Evolutionary conservation across 2,888 invertebrate genomes (phyloP).

Genomic region (Eilema griseolum): DNA sequence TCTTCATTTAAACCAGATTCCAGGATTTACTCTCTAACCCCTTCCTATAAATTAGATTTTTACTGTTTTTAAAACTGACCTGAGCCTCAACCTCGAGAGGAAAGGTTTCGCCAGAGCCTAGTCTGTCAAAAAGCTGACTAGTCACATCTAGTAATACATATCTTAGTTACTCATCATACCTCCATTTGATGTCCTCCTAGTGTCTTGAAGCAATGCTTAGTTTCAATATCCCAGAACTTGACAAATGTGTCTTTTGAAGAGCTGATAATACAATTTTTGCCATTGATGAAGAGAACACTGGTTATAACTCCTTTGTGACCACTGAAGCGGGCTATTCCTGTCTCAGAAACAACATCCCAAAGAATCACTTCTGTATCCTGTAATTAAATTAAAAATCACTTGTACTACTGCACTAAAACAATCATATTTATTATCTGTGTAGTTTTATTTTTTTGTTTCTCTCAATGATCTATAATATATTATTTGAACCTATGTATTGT

Average conservation of each 20-base stretch:
- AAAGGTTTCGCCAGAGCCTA: too few species aligned
- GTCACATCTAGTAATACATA: too few species aligned
- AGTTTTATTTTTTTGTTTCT: too few species aligned
- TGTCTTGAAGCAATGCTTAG: slow-evolving; percentile 98
- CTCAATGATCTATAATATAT: too few species aligned
- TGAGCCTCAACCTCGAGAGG: too few species aligned
- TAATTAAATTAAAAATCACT: not conserved
- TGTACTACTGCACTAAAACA: not conserved
- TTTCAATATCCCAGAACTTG: slow-evolving; percentile 98
- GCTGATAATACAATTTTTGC: slow-evolving; percentile 91
- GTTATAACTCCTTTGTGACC: slow-evolving; percentile 98
- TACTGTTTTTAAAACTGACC: too few species aligned
- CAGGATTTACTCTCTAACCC: too few species aligned
- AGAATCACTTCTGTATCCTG: slow-evolving; percentile 97
- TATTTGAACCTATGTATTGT: too few species aligned
- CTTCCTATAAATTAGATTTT: too few species aligned
- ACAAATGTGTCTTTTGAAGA: slow-evolving; percentile 97
- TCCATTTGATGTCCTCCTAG: slow-evolving; percentile 95
- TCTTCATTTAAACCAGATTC: too few species aligned
- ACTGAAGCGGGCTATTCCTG: slow-evolving; percentile 94
- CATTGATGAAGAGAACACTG: slow-evolving; percentile 91
- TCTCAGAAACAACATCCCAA: slow-evolving; percentile 97
- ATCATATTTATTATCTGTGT: not conserved
- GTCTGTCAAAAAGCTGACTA: too few species aligned
- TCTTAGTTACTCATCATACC: slow-evolving; percentile 71